A percentile compares a stretch with the other conserved stretches of the same genome.
Conservation (phyloP, 1,140 invertebrate genomes). For the Neuroterus valhalla region DNA sequence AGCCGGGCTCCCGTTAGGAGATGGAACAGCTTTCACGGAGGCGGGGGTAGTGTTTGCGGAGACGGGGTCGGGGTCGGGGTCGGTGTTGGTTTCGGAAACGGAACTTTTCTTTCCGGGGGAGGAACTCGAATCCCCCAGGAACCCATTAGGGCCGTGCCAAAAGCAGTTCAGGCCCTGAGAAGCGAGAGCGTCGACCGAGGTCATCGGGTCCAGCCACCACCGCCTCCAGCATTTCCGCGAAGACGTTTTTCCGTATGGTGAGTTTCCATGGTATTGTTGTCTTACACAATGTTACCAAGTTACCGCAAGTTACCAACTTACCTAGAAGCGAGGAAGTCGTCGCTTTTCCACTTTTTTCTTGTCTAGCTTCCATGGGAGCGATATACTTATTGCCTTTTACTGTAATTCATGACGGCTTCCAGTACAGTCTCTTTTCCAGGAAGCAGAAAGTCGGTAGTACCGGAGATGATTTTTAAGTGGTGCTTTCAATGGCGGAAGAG, state of each 20-base stretch:
- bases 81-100: conserved; percentile 52
- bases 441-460: conserved; percentile 11
- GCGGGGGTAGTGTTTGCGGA: conserved; percentile 40
- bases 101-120: conserved; percentile 12
- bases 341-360: conserved; percentile 16
- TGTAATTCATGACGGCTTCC: conserved; percentile 6
- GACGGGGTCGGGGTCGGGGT: conserved; percentile 50
- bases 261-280: conserved; percentile 47
- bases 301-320: not conserved
- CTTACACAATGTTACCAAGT: not conserved
- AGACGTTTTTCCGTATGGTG: conserved; percentile 77
- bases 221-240: conserved; percentile 71
- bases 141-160: conserved; percentile 68
- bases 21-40: conserved; percentile 77
- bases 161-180: conserved; percentile 68
- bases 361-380: not conserved
- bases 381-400: conserved; percentile 22
- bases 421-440: conserved; percentile 23
- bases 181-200: conserved; percentile 71
- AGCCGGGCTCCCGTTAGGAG: conserved; percentile 72
- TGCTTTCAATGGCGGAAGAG: not conserved
- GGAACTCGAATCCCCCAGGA: conserved; percentile 54
- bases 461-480: not conserved
- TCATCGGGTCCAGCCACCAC: conserved; percentile 65
- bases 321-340: conserved; percentile 11